Evolutionary conservation across 2,888 invertebrate genomes (phyloP), one percentile per base, ranked within the genome.

Genomic region (Dasysyrphus tricinctus): DNA sequence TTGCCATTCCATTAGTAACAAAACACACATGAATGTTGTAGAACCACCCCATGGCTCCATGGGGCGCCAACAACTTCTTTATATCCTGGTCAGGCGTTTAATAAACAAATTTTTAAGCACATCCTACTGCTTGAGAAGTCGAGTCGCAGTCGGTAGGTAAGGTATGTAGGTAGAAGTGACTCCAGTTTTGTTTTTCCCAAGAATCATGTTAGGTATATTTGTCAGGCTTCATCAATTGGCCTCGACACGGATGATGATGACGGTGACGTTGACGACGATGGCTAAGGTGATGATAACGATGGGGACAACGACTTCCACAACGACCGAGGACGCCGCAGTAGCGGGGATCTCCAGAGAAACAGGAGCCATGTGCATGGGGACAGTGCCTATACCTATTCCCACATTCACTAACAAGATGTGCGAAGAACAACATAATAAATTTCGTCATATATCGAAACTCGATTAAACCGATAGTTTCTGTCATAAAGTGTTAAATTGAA

Each of bases 181-280:
- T 63, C 74, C 78, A 87, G 83, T 88, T 88, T 88, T 88, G 83
- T 88, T 88, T 88, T 88, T 51, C 39, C 16, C 54, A 75, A 63
- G 74, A 67, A 11, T n/a, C 69, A 39, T 88, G 88, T 84, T 73
- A 85, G 77, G 88, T 82, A 88, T 88, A 88, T 88, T 88, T 86
- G 88, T 88, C 88, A 89, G 88, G 88, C 88, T 88, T 88, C 88
- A 85, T 88, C 80, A 79, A 59, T 59, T 74, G 74, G 57, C 51
- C 56, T 54, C 70, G 79, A 80, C 74, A 65, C 12, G 47, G 56
- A 19, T 86, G 67, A 56, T 73, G 69, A 42, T 75, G 56, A 67
- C 51, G 59, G 14, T 32, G 32, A 49, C 12, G 63, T 16, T 16
- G 56, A 47, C 42, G 34, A 47, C 34, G 34, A 49, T 32, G 47